phyloP scores from a whole-genome alignment of 2,888 invertebrate species.

The Stictocephala bisonia region DNA sequence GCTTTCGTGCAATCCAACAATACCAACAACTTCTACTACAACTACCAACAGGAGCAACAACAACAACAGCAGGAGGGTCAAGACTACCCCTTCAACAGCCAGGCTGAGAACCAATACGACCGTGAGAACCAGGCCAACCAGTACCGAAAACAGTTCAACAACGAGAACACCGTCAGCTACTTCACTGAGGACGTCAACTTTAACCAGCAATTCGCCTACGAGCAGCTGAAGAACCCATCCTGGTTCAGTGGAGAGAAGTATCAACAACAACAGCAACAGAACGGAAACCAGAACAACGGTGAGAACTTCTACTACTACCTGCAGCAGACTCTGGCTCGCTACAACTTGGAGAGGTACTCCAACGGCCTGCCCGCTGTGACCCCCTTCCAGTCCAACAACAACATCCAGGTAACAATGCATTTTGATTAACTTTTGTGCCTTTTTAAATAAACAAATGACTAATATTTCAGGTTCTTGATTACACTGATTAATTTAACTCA shows the following conservation, averaged over 20 bases:
- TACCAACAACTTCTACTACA: slow-evolving; percentile 52
- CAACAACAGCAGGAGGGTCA: too few species aligned
- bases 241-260: slow-evolving; percentile 51
- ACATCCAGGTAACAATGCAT: slow-evolving; percentile 47
- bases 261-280: slow-evolving; percentile 43
- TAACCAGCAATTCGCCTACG: slow-evolving; percentile 70
- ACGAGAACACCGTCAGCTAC: slow-evolving; percentile 73
- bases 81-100: too few species aligned
- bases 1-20: slow-evolving; percentile 51
- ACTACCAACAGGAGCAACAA: too few species aligned
- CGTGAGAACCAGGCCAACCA: too few species aligned
- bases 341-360: slow-evolving; percentile 66
- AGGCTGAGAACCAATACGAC: too few species aligned
- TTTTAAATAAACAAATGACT: too few species aligned
- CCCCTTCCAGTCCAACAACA: slow-evolving; percentile 66
- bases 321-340: slow-evolving; percentile 76
- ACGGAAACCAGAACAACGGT: slow-evolving; percentile 50
- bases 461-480: too few species aligned
- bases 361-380: slow-evolving; percentile 67
- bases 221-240: slow-evolving; percentile 72
- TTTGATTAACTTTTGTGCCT: too few species aligned
- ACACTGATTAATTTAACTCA: too few species aligned
- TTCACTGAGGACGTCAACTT: slow-evolving; percentile 76
- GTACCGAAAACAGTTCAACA: slow-evolving; percentile 61
- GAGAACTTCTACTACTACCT: slow-evolving; percentile 68